Evolutionary conservation across 2,888 invertebrate genomes (phyloP).

Genomic region (Ectobius pallidus): DNA sequence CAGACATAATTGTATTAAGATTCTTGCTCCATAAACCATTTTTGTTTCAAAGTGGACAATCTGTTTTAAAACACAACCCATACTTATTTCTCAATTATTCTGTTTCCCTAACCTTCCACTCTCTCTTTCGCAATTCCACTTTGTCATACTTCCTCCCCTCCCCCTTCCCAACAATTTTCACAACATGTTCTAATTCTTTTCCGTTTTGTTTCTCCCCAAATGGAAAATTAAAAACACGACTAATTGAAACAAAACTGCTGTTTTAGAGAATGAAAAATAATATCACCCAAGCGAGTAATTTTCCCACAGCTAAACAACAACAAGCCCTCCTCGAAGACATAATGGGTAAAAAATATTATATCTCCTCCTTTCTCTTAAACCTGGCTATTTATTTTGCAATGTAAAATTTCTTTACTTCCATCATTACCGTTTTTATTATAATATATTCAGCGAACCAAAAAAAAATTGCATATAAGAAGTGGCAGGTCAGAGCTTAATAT

Average conservation of each 20-base stretch:
- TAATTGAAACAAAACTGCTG: constrained; percentile 40
- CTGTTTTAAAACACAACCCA: not conserved
- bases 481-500: not conserved
- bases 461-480: not conserved
- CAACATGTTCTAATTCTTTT: constrained; percentile 25
- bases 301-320: not conserved
- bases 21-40: not conserved
- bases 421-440: constrained; percentile 2
- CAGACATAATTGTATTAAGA: too few species aligned
- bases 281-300: constrained; percentile 35
- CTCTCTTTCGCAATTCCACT: not conserved
- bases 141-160: constrained; percentile 12
- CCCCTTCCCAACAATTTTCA: not conserved
- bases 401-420: not conserved
- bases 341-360: not conserved
- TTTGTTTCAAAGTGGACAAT: not conserved
- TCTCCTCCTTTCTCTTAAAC: not conserved
- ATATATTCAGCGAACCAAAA: not conserved
- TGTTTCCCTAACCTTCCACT: not conserved
- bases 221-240: constrained; percentile 39
- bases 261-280: constrained; percentile 37
- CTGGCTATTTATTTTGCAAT: not conserved
- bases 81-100: constrained; percentile 24
- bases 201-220: constrained; percentile 28
- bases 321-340: not conserved